Base-by-base conservation (phyloP, 2,888 invertebrate species). In the Macaria notata region DNA sequence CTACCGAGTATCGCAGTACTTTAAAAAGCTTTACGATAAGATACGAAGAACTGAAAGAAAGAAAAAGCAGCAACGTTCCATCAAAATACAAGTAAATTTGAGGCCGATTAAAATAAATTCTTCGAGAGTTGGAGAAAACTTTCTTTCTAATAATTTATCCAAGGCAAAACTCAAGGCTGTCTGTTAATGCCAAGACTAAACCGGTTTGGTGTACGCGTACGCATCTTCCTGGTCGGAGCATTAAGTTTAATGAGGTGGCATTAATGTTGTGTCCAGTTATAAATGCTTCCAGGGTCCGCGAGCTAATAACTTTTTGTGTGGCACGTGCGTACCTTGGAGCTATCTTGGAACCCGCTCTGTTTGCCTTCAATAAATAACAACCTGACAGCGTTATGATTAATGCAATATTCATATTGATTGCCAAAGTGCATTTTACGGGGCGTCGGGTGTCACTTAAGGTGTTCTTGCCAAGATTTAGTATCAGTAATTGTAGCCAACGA, bases 321-420 rank as follows among this genome's bases (percentile, higher is more conserved):
- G 64, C 59, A 63, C 59, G 56, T 63, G 63, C 70, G 65, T 70
- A 66, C 71, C 68, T 70, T 68, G 66, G 56, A 64, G 58, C 59
- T 63, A 56, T 55, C 52, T 53, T 63, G 58, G 54, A 56, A 64
- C 57, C 49, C 56, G 64, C 83, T 79, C 77, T 75, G 83, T 79
- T 78, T 79, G 80, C 81, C 76, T 75, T 70, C 67, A 65, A 69
- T 75, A 76, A 77, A 81, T 78, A 75, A 76, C 74, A 68, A 69
- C 68, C 71, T 73, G 75, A 76, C 80, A 77, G 72, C 67, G 65
- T 76, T 84, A 79, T 83, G 80, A 85, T 83, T 81, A 80, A 83
- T 79, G 69, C 60, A 67, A 73, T 75, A 74, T 74, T 71, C 71
- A 74, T 74, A 75, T 64, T 55, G 64, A 68, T 71, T 80, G 84